Evolutionary conservation across 2,888 invertebrate genomes (phyloP), one percentile per base, ranked within the genome.

Genomic region (Amiota minor): DNA sequence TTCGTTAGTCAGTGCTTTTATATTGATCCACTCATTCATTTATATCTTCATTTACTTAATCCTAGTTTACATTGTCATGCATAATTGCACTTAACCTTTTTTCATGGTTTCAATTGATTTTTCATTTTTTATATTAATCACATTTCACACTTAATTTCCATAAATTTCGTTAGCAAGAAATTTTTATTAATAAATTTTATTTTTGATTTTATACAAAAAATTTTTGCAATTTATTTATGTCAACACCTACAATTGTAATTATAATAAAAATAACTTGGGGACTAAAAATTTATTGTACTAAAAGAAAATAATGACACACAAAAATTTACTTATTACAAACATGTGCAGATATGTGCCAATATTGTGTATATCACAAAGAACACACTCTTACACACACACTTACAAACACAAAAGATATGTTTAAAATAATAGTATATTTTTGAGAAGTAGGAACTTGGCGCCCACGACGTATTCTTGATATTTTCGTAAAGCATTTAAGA

Each of bases 141-240:
- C 74, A 81, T 86, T 83, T 86, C 84, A 81, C 86, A 83, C 79
- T 85, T 86, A 86, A 85, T 86, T 83, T 85, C 83, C 83, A 76
- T 77, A 68, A 50, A 50, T n/a, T 64, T 35, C 35, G 35, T 35
- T 6, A 35, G 35, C 6, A 8, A n/a, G n/a, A n/a, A n/a, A n/a
- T n/a, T n/a, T n/a, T n/a, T n/a, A n/a, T n/a, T n/a, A n/a, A n/a
- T n/a, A n/a, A n/a, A n/a, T n/a, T n/a, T n/a, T n/a, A n/a, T n/a
- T n/a, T n/a, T 35, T 35, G 35, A 35, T 35, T 35, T 1, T 23
- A 23, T 3, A 35, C 6, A 35, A 35, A 35, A 35, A 35, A 35
- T 35, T 35, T 6, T 35, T 35, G 35, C 35, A 35, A 35, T 35
- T 35, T 35, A 35, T 6, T 35, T 8, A 35, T 35, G 2, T 35